These are phyloP conservation scores for Hylyphantes graminicola DNA, from an alignment of 1,140 invertebrate species.

Conservation along the genomic window DNA sequence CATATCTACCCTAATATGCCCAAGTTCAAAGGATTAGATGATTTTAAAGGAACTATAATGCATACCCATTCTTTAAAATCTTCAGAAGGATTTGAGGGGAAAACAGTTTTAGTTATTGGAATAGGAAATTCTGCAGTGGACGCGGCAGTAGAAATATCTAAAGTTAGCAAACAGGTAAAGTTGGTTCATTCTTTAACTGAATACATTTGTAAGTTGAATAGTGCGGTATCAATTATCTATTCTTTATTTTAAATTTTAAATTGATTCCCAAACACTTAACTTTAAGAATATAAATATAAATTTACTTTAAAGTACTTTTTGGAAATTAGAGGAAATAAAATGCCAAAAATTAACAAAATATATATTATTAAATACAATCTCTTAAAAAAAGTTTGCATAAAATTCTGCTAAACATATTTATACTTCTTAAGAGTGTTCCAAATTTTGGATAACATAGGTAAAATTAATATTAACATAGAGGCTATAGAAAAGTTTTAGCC, in stretches of 20 bases:
- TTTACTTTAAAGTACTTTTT: not conserved
- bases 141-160: constrained; percentile 70
- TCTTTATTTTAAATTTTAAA: not conserved
- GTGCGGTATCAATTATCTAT: constrained; percentile 3
- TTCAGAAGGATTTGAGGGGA: constrained; percentile 65
- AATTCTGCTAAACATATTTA: too few relatives aligned
- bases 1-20: constrained; percentile 65
- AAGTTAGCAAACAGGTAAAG: constrained; percentile 68
- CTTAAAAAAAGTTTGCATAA: too few relatives aligned
- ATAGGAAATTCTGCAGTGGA: constrained; percentile 72
- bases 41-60: constrained; percentile 68
- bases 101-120: constrained; percentile 69
- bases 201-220: not conserved
- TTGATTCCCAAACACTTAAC: not conserved
- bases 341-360: too few relatives aligned
- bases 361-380: too few relatives aligned
- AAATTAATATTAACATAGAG: too few relatives aligned
- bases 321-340: too few relatives aligned
- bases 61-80: constrained; percentile 69
- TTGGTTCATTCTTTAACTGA: constrained; percentile 3
- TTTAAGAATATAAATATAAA: not conserved
- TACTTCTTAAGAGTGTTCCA: too few relatives aligned
- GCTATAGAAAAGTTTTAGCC: too few relatives aligned
- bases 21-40: constrained; percentile 62
- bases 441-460: too few relatives aligned